Conservation (phyloP, 1,140 invertebrate species). For the Polypedilum pembai region DNA sequence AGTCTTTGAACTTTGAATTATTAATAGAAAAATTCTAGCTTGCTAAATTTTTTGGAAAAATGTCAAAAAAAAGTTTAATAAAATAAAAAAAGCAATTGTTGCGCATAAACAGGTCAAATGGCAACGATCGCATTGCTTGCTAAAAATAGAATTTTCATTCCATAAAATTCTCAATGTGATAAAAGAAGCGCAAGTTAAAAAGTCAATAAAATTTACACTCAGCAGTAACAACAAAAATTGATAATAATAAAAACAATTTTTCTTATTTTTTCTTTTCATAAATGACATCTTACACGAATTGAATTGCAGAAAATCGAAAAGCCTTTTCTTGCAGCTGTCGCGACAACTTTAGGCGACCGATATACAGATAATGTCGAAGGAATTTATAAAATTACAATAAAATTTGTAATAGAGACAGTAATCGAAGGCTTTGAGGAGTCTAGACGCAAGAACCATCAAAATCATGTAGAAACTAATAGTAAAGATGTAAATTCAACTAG, state of each 20-base stretch:
- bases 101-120: too few species aligned
- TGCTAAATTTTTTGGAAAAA: too few species aligned
- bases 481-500: constrained; percentile 28
- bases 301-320: constrained; percentile 77
- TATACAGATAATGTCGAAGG: constrained; percentile 86
- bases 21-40: too few species aligned
- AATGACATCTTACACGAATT: not conserved
- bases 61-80: too few species aligned
- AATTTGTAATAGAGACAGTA: constrained; percentile 81
- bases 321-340: constrained; percentile 79
- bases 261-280: constrained; percentile 35
- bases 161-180: too few species aligned
- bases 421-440: constrained; percentile 73
- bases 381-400: constrained; percentile 86
- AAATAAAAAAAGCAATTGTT: too few species aligned
- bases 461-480: constrained; percentile 31
- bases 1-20: too few species aligned
- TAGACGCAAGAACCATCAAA: constrained; percentile 30
- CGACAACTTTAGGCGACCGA: constrained; percentile 73
- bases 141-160: too few species aligned
- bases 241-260: constrained; percentile 27
- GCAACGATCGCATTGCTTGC: too few species aligned
- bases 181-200: not conserved
- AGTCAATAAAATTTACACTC: not conserved
- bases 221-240: not conserved